A percentile compares a stretch with the other conserved stretches of the same genome.
Conservation (phyloP, 92 coral and sea anemone species). For the Umimayanthus chanpuru region DNA sequence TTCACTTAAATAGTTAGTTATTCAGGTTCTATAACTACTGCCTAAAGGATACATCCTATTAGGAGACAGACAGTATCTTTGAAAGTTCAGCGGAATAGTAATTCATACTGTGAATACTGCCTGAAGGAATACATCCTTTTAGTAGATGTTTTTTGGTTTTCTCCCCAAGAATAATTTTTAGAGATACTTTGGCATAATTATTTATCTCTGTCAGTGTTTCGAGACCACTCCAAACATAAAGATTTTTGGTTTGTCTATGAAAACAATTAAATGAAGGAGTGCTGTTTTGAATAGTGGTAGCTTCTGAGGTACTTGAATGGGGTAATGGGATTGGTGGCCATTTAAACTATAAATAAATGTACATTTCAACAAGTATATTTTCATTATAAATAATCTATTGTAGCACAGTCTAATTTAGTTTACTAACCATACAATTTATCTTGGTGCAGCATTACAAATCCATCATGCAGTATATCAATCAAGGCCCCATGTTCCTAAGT, state of each 20-base stretch:
- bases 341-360: too few relatives aligned
- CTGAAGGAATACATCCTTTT: too few relatives aligned
- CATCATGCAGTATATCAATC: slow-evolving; percentile 97
- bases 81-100: slow-evolving; percentile 71
- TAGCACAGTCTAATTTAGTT: background rate
- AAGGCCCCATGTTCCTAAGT: slow-evolving; percentile 91
- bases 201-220: too few relatives aligned
- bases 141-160: background rate
- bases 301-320: too few relatives aligned
- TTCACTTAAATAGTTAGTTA: too few relatives aligned
- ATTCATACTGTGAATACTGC: slow-evolving; percentile 90
- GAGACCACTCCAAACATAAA: background rate
- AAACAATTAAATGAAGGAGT: background rate
- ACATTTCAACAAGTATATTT: too few relatives aligned
- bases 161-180: too few relatives aligned
- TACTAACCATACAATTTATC: background rate
- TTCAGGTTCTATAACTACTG: slow-evolving; percentile 36
- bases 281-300: too few relatives aligned
- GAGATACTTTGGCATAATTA: too few relatives aligned
- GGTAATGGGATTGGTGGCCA: too few relatives aligned
- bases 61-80: slow-evolving; percentile 87
- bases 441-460: slow-evolving; percentile 90
- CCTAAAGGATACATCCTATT: slow-evolving; percentile 94
- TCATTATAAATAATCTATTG: too few relatives aligned
- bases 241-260: background rate